A percentile compares a stretch with the other conserved stretches of the same genome.
Conservation (phyloP, 2,113 vertebrate genomes). For the Solea solea region DNA sequence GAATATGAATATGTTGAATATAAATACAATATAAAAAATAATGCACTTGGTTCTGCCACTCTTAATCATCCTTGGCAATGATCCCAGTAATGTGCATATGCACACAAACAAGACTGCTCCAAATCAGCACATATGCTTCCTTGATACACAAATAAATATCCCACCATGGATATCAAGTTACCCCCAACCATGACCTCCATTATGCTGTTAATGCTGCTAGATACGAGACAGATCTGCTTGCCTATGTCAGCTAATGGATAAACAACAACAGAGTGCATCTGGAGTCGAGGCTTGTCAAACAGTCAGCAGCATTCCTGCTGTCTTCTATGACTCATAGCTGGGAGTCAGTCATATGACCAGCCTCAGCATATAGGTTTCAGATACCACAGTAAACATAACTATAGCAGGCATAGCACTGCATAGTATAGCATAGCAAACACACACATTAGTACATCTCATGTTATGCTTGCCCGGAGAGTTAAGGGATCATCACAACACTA, state of each 20-base stretch:
- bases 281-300: constrained; percentile 42
- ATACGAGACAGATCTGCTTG: constrained; percentile 26
- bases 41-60: not conserved
- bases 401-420: constrained; percentile 16
- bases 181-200: constrained; percentile 56
- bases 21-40: not conserved
- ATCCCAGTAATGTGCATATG: constrained; percentile 5
- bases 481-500: not conserved
- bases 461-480: constrained; percentile 19
- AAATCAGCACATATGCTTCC: constrained; percentile 17
- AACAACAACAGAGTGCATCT: constrained; percentile 22
- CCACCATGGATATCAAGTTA: constrained; percentile 40
- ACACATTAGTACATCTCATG: constrained; percentile 36
- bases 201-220: constrained; percentile 52
- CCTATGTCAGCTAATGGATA: constrained; percentile 31
- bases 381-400: constrained; percentile 49
- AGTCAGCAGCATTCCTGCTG: constrained; percentile 46
- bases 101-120: not conserved
- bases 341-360: constrained; percentile 54
- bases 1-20: not conserved
- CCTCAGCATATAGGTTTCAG: constrained; percentile 38
- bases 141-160: constrained; percentile 38
- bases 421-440: not conserved
- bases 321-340: constrained; percentile 60
- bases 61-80: constrained; percentile 18